phyloP scores from a whole-genome alignment of 2,797 vertebrate genomes.

The Lagodon rhomboides region DNA sequence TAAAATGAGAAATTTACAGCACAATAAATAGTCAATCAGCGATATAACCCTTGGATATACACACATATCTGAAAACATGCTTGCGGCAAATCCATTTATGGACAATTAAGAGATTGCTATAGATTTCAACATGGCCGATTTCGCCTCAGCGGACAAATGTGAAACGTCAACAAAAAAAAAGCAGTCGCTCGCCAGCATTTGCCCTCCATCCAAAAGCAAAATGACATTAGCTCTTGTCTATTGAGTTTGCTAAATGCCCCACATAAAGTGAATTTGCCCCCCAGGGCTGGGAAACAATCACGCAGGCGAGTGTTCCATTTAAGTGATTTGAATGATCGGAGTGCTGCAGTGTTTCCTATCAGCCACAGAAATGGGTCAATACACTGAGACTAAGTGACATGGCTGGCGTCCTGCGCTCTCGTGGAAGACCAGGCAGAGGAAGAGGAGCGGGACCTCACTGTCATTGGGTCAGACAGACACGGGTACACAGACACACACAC shows the following conservation, averaged over 20 bases:
- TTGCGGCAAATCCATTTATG: constrained; percentile 74
- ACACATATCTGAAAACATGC: constrained; percentile 55
- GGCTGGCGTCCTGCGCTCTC: constrained; percentile 72
- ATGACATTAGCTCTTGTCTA: constrained; percentile 84
- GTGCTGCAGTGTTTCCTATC: constrained; percentile 76
- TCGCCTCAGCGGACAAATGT: constrained; percentile 74
- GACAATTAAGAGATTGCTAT: constrained; percentile 82
- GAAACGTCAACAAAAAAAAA: constrained; percentile 76
- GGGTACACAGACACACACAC: constrained; percentile 38
- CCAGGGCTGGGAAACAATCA: constrained; percentile 82
- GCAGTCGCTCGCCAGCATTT: constrained; percentile 67
- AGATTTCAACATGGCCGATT: constrained; percentile 78
- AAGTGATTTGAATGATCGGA: constrained; percentile 84
- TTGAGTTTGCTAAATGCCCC: constrained; percentile 88
- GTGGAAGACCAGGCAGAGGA: constrained; percentile 67
- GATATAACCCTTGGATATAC: constrained; percentile 9
- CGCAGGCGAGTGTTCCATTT: constrained; percentile 79
- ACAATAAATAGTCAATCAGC: constrained; percentile 14
- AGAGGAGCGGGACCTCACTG: constrained; percentile 66
- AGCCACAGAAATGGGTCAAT: constrained; percentile 84
- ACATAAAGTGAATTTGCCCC: constrained; percentile 85
- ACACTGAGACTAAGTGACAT: constrained; percentile 82
- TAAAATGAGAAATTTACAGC: background rate
- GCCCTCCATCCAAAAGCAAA: constrained; percentile 80
- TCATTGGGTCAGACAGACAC: constrained; percentile 75